phyloP scores from a whole-genome alignment of 1,140 invertebrate genomes.

The Drosophila triauraria region DNA sequence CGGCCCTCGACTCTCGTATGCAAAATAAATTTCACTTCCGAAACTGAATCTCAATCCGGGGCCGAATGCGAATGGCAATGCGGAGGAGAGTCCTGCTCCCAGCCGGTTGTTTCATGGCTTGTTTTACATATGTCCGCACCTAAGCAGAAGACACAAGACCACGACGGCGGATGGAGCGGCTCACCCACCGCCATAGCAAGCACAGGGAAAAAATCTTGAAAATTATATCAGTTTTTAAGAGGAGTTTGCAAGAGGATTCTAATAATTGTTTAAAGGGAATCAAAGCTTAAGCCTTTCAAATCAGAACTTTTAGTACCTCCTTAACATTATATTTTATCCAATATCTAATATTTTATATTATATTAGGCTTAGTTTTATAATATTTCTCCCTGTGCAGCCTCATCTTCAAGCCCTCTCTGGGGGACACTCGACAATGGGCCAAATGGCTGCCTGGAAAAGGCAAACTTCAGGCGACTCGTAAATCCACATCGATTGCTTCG shows the following conservation, averaged over 20 bases:
- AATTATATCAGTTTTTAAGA: background rate
- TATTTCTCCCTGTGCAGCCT: conserved; percentile 19
- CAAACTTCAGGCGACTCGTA: conserved; percentile 62
- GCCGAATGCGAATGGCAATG: conserved; percentile 19
- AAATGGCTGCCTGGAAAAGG: conserved; percentile 73
- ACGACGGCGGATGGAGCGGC: conserved; percentile 32
- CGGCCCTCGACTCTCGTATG: conserved; percentile 48
- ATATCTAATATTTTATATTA: background rate
- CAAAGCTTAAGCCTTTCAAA: background rate
- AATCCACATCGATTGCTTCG: conserved; percentile 71
- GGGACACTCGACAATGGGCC: conserved; percentile 74
- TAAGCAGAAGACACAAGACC: conserved; percentile 52
- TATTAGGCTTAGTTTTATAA: too few relatives aligned
- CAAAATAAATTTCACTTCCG: conserved; percentile 85
- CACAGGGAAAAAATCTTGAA: background rate
- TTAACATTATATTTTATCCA: too few relatives aligned
- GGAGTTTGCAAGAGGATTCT: background rate
- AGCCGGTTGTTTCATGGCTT: conserved; percentile 70
- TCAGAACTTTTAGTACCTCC: accelerated
- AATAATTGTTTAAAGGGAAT: background rate
- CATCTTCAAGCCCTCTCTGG: conserved; percentile 45
- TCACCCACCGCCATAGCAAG: conserved; percentile 54
- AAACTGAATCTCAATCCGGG: conserved; percentile 62
- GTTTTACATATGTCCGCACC: conserved; percentile 85
- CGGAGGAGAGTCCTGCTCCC: conserved; percentile 28